Conservation (phyloP, 2,797 vertebrate genomes). For the Naso thynnoides region DNA sequence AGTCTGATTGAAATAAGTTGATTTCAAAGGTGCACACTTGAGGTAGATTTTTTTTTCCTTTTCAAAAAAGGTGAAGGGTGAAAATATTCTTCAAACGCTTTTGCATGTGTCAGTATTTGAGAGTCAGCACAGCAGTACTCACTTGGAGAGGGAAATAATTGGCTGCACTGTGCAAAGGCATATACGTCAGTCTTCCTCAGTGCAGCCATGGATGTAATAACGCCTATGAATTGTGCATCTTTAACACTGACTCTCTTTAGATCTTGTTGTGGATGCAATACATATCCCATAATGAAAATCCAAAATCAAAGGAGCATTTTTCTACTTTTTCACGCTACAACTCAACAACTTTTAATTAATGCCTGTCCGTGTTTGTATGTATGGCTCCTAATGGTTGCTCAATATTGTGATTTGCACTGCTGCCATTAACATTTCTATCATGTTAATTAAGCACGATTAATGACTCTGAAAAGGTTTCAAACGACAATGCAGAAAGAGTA, state of each 20-base stretch:
- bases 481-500: constrained; percentile 51
- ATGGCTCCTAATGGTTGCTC: constrained; percentile 29
- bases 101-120: constrained; percentile 77
- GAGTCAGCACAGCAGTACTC: constrained; percentile 72
- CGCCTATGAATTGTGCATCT: constrained; percentile 52
- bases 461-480: constrained; percentile 70
- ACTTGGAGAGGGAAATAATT: constrained; percentile 80
- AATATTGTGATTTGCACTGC: constrained; percentile 54
- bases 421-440: constrained; percentile 64
- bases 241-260: constrained; percentile 27
- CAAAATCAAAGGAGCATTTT: constrained; percentile 27
- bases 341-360: constrained; percentile 43
- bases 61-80: constrained; percentile 53
- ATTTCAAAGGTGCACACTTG: constrained; percentile 32
- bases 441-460: constrained; percentile 68
- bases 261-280: constrained; percentile 25
- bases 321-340: neutral
- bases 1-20: constrained; percentile 43
- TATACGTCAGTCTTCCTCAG: constrained; percentile 68
- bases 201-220: constrained; percentile 60
- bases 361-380: constrained; percentile 48
- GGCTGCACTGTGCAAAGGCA: constrained; percentile 73
- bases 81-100: constrained; percentile 73
- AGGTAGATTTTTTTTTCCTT: constrained; percentile 28
- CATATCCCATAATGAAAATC: constrained; percentile 37